Evolutionary conservation across 2,113 vertebrate species (phyloP).

Genomic region (Tragelaphus buxtoni): DNA sequence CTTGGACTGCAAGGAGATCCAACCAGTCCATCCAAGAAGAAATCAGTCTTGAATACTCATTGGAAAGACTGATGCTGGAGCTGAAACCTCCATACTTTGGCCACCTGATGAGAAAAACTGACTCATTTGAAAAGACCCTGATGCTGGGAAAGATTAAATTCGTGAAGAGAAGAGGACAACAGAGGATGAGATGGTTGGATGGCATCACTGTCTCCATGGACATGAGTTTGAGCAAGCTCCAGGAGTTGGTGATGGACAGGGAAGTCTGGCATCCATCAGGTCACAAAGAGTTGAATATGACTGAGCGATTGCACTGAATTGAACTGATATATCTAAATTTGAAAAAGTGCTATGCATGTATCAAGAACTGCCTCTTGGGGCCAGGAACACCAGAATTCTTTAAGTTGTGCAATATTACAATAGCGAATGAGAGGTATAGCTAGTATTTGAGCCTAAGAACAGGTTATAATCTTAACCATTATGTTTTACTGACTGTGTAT

Average conservation of each 20-base stretch:
- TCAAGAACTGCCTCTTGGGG: not conserved
- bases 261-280: not conserved
- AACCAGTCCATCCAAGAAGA: not conserved
- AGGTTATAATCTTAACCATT: not conserved
- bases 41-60: not conserved
- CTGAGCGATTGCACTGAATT: not conserved
- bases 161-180: not conserved
- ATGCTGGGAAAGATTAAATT: not conserved
- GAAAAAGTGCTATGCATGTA: not conserved
- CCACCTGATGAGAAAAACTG: not conserved
- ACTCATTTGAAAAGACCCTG: not conserved
- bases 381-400: not conserved
- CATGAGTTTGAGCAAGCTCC: not conserved
- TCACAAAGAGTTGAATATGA: rapidly evolving
- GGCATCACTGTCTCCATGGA: not conserved
- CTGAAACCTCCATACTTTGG: not conserved
- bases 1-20: not conserved
- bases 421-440: not conserved
- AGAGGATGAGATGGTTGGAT: not conserved
- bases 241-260: not conserved
- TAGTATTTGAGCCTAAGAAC: not conserved
- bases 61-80: not conserved
- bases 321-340: not conserved
- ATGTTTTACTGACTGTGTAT: not conserved
- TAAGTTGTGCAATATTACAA: not conserved